Evolutionary conservation across 2,888 invertebrate genomes (phyloP), one percentile per base, ranked within the genome.

Genomic region (Carcina quercana): DNA sequence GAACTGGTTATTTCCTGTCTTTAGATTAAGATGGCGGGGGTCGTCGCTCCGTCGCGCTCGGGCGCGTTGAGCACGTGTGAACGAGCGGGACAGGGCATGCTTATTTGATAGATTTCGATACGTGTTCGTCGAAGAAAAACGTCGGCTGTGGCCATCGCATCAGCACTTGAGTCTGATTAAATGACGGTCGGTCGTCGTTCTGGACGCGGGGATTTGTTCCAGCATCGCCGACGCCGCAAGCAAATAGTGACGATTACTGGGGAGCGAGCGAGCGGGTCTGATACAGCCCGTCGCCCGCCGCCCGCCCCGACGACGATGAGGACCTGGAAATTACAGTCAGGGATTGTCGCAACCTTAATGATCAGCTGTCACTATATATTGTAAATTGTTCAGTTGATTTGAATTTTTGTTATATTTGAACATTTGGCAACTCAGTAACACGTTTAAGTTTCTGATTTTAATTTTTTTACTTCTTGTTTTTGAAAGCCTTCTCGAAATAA

Each of bases 131-230:
- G 50, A 41, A 40, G 57, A 54, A 50, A 50, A 53, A 51, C 49
- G 50, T 49, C 42, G 52, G 29, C 15, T 50, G 60, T 37, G 54
- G 64, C 56, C 43, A 60, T 61, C 61, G 55, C 63, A 69, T 74
- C 73, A 66, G 63, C 72, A 63, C 72, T 70, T 55, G 64, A 60
- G 63, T 50, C 70, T 73, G 74, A 76, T 76, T 75, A 74, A 74
- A 76, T 66, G 68, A 51, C 70, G 64, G 65, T 59, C 59, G 55
- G 50, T 34, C 47, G 52, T 64, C 64, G 73, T 73, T 71, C 66
- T 53, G 66, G 29, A 40, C 59, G 54, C 61, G 61, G 59, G 61
- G 60, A 63, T 65, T 64, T 62, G 63, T 59, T 56, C 59, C 59
- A 58, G 59, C 66, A 66, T 59, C 59, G 64, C 58, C 43, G 42